Conservation (phyloP, 2,888 invertebrate genomes). For the Keiferia lycopersicella region DNA sequence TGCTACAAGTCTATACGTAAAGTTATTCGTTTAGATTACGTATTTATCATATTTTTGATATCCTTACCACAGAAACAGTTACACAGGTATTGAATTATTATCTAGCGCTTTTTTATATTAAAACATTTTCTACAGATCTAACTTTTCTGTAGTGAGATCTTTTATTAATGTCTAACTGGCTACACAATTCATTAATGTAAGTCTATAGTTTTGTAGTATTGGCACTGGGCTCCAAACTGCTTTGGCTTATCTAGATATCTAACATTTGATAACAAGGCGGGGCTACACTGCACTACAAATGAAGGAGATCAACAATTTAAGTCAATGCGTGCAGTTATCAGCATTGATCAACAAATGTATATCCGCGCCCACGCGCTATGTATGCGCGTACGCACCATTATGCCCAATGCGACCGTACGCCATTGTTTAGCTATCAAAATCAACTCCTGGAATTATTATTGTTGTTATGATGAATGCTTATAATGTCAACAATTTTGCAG, state of each 20-base stretch:
- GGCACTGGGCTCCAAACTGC: too few relatives aligned
- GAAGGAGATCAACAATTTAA: constrained; percentile 25
- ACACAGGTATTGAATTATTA: too few relatives aligned
- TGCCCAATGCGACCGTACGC: constrained; percentile 38
- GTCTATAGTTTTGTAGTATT: too few relatives aligned
- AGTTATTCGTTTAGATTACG: too few relatives aligned
- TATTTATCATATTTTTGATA: too few relatives aligned
- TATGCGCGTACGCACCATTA: constrained; percentile 38
- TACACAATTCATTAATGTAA: too few relatives aligned
- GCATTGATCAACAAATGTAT: constrained; percentile 35
- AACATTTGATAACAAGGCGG: background rate
- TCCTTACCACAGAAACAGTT: too few relatives aligned
- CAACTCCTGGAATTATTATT: constrained; percentile 52
- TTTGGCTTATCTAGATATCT: background rate
- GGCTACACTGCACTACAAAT: constrained; percentile 7
- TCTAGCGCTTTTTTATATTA: too few relatives aligned
- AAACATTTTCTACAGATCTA: too few relatives aligned
- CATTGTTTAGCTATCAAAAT: constrained; percentile 49
- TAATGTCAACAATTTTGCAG: constrained; percentile 43
- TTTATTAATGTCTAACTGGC: too few relatives aligned
- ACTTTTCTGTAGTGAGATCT: too few relatives aligned
- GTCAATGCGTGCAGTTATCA: constrained; percentile 16
- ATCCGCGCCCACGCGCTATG: constrained; percentile 35
- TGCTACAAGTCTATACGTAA: too few relatives aligned
- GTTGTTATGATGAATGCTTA: constrained; percentile 50